Evolutionary conservation across 2,797 vertebrate species (phyloP).

Genomic region (Gymnopithys bicolor): DNA sequence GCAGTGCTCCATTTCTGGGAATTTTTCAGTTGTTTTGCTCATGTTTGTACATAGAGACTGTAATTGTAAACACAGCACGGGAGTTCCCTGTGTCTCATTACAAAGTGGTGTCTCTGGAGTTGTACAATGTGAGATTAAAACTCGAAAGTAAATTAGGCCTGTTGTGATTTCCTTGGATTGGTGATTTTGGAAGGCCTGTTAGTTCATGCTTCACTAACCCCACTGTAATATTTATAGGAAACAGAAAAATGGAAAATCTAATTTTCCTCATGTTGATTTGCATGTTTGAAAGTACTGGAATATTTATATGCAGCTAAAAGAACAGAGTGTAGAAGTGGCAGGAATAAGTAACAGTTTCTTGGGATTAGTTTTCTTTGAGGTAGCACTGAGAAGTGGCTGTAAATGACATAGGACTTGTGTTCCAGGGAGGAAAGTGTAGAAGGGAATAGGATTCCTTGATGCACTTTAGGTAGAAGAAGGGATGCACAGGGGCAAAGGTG

Average conservation of each 20-base stretch:
- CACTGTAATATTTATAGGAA: not conserved
- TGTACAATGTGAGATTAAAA: not conserved
- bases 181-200: not conserved
- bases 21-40: not conserved
- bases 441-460: not conserved
- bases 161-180: not conserved
- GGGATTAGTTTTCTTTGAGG: not conserved
- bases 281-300: not conserved
- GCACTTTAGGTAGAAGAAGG: not conserved
- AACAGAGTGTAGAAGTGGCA: not conserved
- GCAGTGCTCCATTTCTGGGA: not conserved
- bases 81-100: not conserved
- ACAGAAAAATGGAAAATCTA: not conserved
- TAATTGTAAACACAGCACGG: not conserved
- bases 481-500: not conserved
- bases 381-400: not conserved
- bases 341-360: not conserved
- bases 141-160: not conserved
- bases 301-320: not conserved
- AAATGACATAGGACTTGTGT: not conserved
- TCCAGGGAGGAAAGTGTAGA: not conserved
- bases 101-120: not conserved
- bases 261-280: not conserved
- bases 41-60: rapidly evolving
- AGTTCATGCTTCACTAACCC: not conserved